These are phyloP conservation scores for Xenopus laevis DNA, from an alignment of 2,113 vertebrate genomes.

Conservation along the genomic window DNA sequence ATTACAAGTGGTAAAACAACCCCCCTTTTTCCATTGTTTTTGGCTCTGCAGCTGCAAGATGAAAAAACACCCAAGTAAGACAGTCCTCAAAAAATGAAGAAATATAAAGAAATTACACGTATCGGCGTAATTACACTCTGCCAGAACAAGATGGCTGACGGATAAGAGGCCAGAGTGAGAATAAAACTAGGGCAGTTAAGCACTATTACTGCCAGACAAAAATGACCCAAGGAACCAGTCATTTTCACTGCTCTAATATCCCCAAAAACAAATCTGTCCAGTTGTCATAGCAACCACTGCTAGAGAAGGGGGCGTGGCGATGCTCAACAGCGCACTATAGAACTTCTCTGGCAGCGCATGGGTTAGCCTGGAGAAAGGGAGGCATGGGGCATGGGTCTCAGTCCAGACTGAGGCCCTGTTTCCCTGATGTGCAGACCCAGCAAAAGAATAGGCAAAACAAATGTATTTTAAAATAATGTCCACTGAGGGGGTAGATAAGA, in stretches of 20 bases:
- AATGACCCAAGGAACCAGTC: background rate
- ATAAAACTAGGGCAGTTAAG: constrained; percentile 21
- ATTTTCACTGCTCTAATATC: constrained; percentile 7
- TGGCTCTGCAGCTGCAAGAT: constrained; percentile 27
- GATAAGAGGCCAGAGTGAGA: constrained; percentile 13
- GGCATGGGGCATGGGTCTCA: constrained; percentile 12
- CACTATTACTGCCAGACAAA: background rate
- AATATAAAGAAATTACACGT: constrained; percentile 20
- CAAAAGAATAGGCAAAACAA: constrained; percentile 28
- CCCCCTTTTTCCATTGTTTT: constrained; percentile 1
- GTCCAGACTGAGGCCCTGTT: constrained; percentile 36
- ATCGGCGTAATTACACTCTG: constrained; percentile 29
- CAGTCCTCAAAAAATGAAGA: constrained; percentile 35
- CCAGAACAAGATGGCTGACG: constrained; percentile 26
- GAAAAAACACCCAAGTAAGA: constrained; percentile 17
- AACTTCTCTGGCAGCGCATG: constrained; percentile 14
- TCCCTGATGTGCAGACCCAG: constrained; percentile 40
- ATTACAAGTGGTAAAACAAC: constrained; percentile 30
- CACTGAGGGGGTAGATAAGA: constrained; percentile 45
- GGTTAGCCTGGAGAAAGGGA: background rate
- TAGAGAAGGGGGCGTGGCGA: constrained; percentile 27
- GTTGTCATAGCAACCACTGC: constrained; percentile 27
- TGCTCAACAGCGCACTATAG: constrained; percentile 33
- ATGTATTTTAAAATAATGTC: constrained; percentile 47
- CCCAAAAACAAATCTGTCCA: constrained; percentile 14